phyloP scores from a whole-genome alignment of 2,888 invertebrate genomes.

The Philopedon plagiatum region DNA sequence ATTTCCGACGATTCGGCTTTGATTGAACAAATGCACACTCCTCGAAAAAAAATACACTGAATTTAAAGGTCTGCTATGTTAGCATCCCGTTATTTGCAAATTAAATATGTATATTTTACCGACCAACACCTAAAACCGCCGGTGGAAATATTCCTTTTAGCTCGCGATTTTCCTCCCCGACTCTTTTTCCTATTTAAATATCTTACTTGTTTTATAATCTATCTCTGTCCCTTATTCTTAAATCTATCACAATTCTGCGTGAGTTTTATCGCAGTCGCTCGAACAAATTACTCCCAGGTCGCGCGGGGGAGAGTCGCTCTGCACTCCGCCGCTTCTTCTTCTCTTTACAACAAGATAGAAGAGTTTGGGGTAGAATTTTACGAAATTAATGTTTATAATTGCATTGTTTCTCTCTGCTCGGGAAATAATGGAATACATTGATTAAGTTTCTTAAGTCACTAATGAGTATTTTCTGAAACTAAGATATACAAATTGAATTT shows the following conservation, averaged over 20 bases:
- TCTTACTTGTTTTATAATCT: slow-evolving; percentile 67
- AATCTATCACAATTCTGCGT: slow-evolving; percentile 69
- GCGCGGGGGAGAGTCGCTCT: slow-evolving; percentile 43
- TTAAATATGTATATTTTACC: no score
- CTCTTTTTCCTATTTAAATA: slow-evolving; percentile 61
- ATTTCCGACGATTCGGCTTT: no score
- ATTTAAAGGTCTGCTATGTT: no score
- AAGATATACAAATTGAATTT: slow-evolving; percentile 58
- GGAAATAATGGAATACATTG: slow-evolving; percentile 64
- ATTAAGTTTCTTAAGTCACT: slow-evolving; percentile 62
- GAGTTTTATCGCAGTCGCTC: slow-evolving; percentile 67
- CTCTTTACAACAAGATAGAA: slow-evolving; percentile 53
- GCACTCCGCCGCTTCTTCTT: slow-evolving; percentile 46
- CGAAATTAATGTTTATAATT: slow-evolving; percentile 66
- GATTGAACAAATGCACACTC: no score
- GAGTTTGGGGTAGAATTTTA: slow-evolving; percentile 62
- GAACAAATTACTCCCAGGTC: slow-evolving; percentile 67
- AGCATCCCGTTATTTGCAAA: no score
- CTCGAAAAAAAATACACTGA: no score
- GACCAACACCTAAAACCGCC: slow-evolving; percentile 19
- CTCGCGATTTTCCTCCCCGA: slow-evolving; percentile 46
- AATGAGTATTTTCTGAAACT: slow-evolving; percentile 60
- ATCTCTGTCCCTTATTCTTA: slow-evolving; percentile 66
- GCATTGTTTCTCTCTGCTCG: slow-evolving; percentile 61
- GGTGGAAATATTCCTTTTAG: slow-evolving; percentile 23